Evolutionary conservation across 2,797 vertebrate genomes (phyloP).

Genomic region (Anguilla pacifica): DNA sequence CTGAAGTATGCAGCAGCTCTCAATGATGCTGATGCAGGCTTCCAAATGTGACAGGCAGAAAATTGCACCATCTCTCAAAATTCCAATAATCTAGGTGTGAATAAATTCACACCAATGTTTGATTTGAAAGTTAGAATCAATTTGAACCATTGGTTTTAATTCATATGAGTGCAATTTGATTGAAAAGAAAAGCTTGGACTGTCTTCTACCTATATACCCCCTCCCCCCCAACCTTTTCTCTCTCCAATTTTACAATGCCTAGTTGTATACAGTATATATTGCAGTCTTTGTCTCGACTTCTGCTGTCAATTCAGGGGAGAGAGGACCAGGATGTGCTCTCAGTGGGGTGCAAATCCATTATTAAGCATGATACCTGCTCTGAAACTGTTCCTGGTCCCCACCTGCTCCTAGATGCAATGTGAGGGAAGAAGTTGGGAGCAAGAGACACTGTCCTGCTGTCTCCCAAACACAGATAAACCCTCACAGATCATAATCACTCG

Average conservation of each 20-base stretch:
- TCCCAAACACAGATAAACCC: constrained; percentile 1
- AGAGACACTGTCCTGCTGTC: neutral
- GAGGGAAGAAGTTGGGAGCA: neutral
- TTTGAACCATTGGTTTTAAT: neutral
- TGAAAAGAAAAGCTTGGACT: neutral
- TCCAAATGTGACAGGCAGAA: neutral
- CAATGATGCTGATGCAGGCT: neutral
- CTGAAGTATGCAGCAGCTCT: neutral
- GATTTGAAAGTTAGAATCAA: neutral
- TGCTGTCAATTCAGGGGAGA: neutral
- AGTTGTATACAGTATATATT: neutral
- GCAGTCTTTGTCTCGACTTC: neutral
- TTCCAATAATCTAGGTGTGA: neutral
- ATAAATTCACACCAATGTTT: neutral
- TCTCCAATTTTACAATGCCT: no score
- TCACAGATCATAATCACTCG: neutral
- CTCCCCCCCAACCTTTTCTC: no score
- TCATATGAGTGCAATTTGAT: neutral
- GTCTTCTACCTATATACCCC: no score
- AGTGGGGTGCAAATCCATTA: neutral
- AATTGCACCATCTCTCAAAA: neutral
- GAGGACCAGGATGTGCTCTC: neutral
- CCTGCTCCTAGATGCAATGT: neutral
- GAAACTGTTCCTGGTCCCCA: neutral
- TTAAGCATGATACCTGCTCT: neutral